A percentile compares a stretch with the other conserved stretches of the same genome.
Conservation (phyloP, 2,797 vertebrate species). For the Monodelphis domestica region DNA sequence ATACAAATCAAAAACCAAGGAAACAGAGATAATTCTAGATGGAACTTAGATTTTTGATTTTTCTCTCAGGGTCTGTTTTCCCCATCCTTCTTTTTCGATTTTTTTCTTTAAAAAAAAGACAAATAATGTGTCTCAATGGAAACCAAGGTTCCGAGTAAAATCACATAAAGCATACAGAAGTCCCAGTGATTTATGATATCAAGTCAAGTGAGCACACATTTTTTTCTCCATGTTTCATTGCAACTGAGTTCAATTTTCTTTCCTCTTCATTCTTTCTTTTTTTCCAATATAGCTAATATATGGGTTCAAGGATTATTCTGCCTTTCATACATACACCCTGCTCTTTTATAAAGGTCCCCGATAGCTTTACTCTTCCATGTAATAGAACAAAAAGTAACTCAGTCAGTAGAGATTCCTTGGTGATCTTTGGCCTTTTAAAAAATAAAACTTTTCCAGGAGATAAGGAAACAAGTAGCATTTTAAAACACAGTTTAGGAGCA, state of each 20-base stretch:
- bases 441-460: conserved; percentile 64
- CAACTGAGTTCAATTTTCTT: conserved; percentile 30
- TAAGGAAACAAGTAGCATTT: conserved; percentile 63
- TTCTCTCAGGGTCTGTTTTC: neutral
- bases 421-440: conserved; percentile 50
- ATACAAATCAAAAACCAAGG: neutral
- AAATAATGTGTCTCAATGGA: neutral
- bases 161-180: conserved; percentile 6
- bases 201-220: conserved; percentile 1
- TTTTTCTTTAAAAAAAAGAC: neutral
- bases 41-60: neutral
- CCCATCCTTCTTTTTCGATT: neutral
- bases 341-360: conserved; percentile 37
- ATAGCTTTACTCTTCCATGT: neutral
- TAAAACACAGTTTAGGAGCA: conserved; percentile 67
- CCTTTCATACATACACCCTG: conserved; percentile 21
- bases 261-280: conserved; percentile 3
- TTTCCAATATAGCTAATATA: neutral
- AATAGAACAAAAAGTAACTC: conserved; percentile 49
- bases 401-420: conserved; percentile 46
- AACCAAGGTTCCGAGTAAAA: neutral
- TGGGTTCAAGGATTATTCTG: neutral
- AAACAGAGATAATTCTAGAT: neutral
- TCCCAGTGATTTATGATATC: conserved; percentile 1
- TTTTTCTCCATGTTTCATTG: neutral